Conservation (phyloP, 2,797 vertebrate genomes). For the Heterohyrax brucei region DNA sequence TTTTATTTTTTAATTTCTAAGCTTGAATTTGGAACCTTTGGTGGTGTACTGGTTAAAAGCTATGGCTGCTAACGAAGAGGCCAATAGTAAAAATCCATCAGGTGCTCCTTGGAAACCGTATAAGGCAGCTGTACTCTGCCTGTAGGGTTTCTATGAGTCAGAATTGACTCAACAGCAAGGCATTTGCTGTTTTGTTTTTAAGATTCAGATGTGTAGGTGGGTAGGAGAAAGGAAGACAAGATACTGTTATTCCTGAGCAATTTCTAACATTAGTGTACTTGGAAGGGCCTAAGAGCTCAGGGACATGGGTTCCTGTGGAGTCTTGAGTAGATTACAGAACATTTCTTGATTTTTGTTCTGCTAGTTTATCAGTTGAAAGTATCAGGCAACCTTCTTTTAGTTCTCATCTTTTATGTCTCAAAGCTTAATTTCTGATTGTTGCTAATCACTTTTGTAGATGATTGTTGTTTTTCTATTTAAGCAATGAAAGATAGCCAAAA, state of each 20-base stretch:
- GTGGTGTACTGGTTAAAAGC: too few species aligned
- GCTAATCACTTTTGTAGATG: background rate
- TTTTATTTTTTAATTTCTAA: too few species aligned
- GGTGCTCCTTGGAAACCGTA: too few species aligned
- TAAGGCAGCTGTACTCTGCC: too few species aligned
- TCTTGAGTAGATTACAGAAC: background rate
- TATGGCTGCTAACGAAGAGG: too few species aligned
- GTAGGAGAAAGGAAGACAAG: background rate
- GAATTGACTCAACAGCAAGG: too few species aligned
- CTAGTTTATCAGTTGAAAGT: background rate
- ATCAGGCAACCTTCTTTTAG: background rate
- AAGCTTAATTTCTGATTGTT: constrained; percentile 36
- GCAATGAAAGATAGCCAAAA: constrained; percentile 21
- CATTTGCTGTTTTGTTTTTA: too few species aligned
- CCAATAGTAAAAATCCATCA: too few species aligned
- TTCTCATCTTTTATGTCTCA: background rate
- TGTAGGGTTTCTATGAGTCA: too few species aligned
- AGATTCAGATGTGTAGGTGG: constrained; percentile 7
- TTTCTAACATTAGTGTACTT: background rate
- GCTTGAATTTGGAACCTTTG: too few species aligned
- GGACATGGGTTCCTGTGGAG: background rate
- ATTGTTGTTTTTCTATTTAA: background rate
- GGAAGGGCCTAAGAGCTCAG: background rate
- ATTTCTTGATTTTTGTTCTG: background rate
- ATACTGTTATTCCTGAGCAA: background rate